phyloP scores from a whole-genome alignment of 2,888 invertebrate genomes.

The Ormyrus thymus region DNA sequence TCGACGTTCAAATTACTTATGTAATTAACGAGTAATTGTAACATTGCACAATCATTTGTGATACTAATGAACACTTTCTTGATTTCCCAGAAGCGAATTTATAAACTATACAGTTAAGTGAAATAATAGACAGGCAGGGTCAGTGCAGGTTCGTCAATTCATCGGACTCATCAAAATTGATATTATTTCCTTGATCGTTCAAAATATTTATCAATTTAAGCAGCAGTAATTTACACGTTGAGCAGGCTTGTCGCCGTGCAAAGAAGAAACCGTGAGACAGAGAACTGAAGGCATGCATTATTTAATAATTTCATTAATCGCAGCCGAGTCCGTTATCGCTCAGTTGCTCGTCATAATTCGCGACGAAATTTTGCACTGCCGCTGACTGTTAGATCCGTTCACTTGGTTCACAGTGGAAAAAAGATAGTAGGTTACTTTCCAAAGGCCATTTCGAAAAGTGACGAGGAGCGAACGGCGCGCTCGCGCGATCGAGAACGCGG shows the following conservation, averaged over 20 bases:
- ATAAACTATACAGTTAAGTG: background rate
- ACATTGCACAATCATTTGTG: conserved; percentile 36
- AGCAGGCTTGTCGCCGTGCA: too few relatives aligned
- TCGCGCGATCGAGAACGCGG: conserved; percentile 48
- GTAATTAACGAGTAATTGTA: conserved; percentile 46
- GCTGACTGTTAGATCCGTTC: background rate
- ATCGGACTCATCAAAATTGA: background rate
- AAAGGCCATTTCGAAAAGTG: conserved; percentile 43
- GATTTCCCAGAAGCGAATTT: conserved; percentile 13
- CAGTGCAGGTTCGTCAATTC: background rate
- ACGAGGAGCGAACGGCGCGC: background rate
- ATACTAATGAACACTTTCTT: conserved; percentile 32
- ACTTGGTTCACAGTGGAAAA: background rate
- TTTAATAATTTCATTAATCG: conserved; percentile 11
- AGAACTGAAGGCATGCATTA: background rate
- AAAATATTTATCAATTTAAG: too few relatives aligned
- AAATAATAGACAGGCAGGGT: too few relatives aligned
- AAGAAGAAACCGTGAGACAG: too few relatives aligned
- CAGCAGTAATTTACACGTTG: too few relatives aligned
- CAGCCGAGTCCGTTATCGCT: background rate
- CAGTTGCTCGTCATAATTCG: background rate
- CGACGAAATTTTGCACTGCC: background rate
- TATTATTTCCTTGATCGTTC: background rate
- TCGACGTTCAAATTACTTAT: conserved; percentile 42
- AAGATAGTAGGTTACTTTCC: conserved; percentile 44